Conservation (phyloP, 2,888 invertebrate species). For the Endomychus coccineus region DNA sequence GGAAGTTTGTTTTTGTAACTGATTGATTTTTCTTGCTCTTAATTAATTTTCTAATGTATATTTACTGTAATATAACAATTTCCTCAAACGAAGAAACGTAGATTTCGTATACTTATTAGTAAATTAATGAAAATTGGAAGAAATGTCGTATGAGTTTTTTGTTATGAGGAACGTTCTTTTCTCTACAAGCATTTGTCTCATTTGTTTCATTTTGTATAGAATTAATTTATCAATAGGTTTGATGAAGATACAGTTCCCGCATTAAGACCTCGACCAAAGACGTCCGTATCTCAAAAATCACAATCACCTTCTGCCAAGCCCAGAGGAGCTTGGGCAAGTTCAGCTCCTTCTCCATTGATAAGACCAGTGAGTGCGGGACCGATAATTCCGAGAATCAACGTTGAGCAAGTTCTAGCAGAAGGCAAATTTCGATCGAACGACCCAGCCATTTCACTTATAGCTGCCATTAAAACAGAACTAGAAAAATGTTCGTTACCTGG, state of each 20-base stretch:
- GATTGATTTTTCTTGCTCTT: too few species aligned
- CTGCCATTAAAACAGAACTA: conserved; percentile 72
- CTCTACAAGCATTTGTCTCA: not conserved
- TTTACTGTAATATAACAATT: too few species aligned
- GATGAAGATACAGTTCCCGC: conserved; percentile 2
- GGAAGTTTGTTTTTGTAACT: too few species aligned
- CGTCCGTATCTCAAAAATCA: conserved; percentile 33
- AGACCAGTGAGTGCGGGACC: conserved; percentile 61
- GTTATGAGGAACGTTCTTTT: too few species aligned
- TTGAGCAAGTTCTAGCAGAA: conserved; percentile 50
- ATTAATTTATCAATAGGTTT: too few species aligned
- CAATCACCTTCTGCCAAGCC: conserved; percentile 38
- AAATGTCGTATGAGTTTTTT: too few species aligned
- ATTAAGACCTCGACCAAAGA: conserved; percentile 38
- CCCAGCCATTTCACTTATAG: conserved; percentile 75
- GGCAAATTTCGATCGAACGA: conserved; percentile 55
- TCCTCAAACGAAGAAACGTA: too few species aligned
- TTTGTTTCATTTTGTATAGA: not conserved
- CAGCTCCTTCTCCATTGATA: conserved; percentile 46
- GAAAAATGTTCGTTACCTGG: conserved; percentile 42
- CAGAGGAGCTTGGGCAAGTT: conserved; percentile 48
- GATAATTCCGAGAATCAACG: conserved; percentile 46
- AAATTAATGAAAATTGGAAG: too few species aligned
- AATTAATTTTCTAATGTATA: too few species aligned
- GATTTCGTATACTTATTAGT: too few species aligned